Evolutionary conservation across 2,888 invertebrate species (phyloP), one percentile per base, ranked within the genome.

Genomic region (Chymomyza caudatula): DNA sequence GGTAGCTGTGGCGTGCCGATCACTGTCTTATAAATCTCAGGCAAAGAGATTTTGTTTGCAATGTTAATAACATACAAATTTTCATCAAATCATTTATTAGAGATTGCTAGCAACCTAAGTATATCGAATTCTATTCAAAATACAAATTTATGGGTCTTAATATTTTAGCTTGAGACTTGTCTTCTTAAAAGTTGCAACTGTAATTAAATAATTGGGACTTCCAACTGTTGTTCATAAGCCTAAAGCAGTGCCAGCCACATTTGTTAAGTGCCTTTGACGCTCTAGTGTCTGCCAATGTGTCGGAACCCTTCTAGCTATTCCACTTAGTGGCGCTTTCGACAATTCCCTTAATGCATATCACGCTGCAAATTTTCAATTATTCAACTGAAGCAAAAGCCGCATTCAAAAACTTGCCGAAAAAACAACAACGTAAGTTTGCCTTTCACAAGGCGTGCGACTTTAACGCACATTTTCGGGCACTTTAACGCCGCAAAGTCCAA

Each of bases 361-460:
- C 29, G 29, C 29, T 37, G 29, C 29, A 37, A 37, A 37, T 37
- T 4, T 37, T 37, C 29, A 37, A 37, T 37, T 37, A 37, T 37
- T 37, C 5, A 37, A 37, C 29, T 11, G 5, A 4, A 25, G 25
- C 25, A 25, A 11, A 37, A 37, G 11, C 29, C 29, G 29, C 29
- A 8, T 29, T 8, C 29, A 29, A 29, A 29, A 29, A 25, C 3
- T 25, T 25, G 3, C 3, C 25, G 5, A 25, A 25, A 25, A 25
- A 25, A 4, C 3, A 25, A 25, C 6, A 29, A 5, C 29, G 2
- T 1, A 37, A 37, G 22, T 51, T 20, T 19, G 53, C 76, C 86
- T 86, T 82, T 82, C 85, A 84, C 85, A 81, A 71, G 73, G 84
- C 82, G 86, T 86, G 82, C 71, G 86, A 82, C 85, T 82, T 83